These are phyloP conservation scores for Lutjanus campechanus DNA, from an alignment of 2,797 vertebrate species.

Conservation along the genomic window DNA sequence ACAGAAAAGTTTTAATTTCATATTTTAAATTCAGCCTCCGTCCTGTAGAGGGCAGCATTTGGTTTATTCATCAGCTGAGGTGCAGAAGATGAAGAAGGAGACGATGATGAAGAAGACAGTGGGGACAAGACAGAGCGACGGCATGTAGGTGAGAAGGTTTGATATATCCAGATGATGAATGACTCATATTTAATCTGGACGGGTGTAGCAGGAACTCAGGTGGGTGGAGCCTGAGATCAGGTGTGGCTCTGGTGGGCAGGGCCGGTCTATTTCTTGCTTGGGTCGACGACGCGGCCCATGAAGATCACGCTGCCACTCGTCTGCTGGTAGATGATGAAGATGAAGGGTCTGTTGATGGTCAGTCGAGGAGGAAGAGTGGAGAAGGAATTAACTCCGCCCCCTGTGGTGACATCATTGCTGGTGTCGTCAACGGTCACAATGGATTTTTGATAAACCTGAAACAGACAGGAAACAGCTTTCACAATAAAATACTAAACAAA, in stretches of 20 bases:
- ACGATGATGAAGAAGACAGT: no score
- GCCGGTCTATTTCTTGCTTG: slow-evolving; percentile 68
- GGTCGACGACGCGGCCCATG: slow-evolving; percentile 90
- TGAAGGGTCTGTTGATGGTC: slow-evolving; percentile 89
- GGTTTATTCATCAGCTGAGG: not conserved
- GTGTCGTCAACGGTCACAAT: slow-evolving; percentile 86
- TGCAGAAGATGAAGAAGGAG: not conserved
- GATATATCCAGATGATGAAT: not conserved
- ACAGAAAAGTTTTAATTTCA: not conserved
- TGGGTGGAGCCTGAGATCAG: no score
- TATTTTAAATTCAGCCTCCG: not conserved
- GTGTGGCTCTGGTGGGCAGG: not conserved
- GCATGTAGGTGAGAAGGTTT: not conserved
- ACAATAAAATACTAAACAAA: not conserved
- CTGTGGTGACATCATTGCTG: slow-evolving; percentile 22
- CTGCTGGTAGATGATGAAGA: slow-evolving; percentile 91
- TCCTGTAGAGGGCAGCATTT: not conserved
- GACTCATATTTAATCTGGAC: not conserved
- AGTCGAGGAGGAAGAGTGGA: slow-evolving; percentile 86
- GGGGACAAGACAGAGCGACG: not conserved
- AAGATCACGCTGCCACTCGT: slow-evolving; percentile 85
- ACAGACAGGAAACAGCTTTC: not conserved
- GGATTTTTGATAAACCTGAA: slow-evolving; percentile 88
- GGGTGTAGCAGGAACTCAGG: no score
- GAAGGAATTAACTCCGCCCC: slow-evolving; percentile 61